Evolutionary conservation across 2,888 invertebrate genomes (phyloP).

Genomic region (Caenorhabditis macrosperma): DNA sequence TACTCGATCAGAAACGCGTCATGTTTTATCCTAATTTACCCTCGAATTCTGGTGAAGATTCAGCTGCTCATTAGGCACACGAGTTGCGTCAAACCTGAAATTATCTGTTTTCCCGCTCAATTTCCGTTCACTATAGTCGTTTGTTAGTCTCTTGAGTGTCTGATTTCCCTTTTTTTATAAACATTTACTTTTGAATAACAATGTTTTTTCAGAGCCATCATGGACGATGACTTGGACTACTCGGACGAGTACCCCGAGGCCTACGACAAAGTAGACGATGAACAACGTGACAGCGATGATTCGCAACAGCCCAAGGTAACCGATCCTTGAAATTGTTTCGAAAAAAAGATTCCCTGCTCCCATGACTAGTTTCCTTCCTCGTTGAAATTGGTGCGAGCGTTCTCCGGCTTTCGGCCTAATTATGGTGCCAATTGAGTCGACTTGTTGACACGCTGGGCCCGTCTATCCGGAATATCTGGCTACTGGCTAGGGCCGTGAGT

Average conservation of each 20-base stretch:
- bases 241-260: slow-evolving; percentile 20
- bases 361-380: background rate
- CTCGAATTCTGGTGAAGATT: background rate
- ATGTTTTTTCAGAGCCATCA: slow-evolving; percentile 3
- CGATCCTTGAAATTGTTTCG: too few species aligned
- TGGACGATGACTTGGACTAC: slow-evolving; percentile 44
- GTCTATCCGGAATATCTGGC: slow-evolving; percentile 44
- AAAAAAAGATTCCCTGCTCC: background rate
- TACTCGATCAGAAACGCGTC: too few species aligned
- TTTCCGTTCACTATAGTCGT: background rate
- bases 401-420: slow-evolving; percentile 17
- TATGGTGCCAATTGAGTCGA: slow-evolving; percentile 47
- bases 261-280: slow-evolving; percentile 2
- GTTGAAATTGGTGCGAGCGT: too few species aligned
- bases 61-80: background rate
- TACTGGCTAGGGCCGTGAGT: slow-evolving; percentile 9
- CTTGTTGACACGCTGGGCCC: slow-evolving; percentile 43
- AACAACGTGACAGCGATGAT: slow-evolving; percentile 4
- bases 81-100: background rate
- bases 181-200: too few species aligned
- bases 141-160: too few species aligned
- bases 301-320: slow-evolving; percentile 16
- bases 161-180: background rate
- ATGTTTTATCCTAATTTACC: background rate
- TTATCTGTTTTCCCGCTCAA: background rate